Conservation (phyloP, 2,113 vertebrate species). For the Gallinago paraguaiae region DNA sequence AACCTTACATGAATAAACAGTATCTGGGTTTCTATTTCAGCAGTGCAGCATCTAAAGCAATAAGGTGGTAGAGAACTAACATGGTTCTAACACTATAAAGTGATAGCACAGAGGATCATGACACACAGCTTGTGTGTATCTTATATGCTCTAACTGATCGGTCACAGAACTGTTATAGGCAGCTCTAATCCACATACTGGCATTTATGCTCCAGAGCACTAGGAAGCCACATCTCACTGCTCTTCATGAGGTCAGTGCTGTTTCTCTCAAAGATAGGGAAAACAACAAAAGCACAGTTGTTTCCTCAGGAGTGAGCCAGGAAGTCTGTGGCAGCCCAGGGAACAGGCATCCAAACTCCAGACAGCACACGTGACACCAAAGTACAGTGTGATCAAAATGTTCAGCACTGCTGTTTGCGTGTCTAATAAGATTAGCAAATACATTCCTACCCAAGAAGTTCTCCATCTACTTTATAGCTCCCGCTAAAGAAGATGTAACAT, state of each 20-base stretch:
- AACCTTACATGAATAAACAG: slow-evolving; percentile 71
- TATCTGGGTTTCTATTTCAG: not conserved
- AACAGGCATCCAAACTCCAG: not conserved
- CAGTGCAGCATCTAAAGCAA: slow-evolving; percentile 28
- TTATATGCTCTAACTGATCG: not conserved
- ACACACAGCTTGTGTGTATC: not conserved
- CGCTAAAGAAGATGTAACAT: not conserved
- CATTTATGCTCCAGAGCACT: not conserved
- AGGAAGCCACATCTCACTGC: not conserved
- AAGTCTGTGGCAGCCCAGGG: slow-evolving; percentile 26
- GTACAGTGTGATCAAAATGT: not conserved
- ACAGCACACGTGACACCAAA: not conserved
- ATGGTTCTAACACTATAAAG: not conserved
- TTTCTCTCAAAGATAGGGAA: not conserved
- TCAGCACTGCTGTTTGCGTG: not conserved
- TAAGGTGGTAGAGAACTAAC: not conserved
- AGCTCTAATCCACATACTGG: not conserved
- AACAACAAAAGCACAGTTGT: slow-evolving; percentile 61
- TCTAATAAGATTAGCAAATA: not conserved
- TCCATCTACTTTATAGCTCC: not conserved
- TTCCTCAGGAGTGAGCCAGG: slow-evolving; percentile 41
- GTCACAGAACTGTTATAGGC: not conserved
- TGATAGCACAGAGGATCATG: not conserved
- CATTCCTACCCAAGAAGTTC: not conserved
- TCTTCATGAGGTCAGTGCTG: not conserved